A percentile compares a stretch with the other conserved stretches of the same genome.
Conservation (phyloP, 1,140 invertebrate species). For the Aphelinus atriplicis region DNA sequence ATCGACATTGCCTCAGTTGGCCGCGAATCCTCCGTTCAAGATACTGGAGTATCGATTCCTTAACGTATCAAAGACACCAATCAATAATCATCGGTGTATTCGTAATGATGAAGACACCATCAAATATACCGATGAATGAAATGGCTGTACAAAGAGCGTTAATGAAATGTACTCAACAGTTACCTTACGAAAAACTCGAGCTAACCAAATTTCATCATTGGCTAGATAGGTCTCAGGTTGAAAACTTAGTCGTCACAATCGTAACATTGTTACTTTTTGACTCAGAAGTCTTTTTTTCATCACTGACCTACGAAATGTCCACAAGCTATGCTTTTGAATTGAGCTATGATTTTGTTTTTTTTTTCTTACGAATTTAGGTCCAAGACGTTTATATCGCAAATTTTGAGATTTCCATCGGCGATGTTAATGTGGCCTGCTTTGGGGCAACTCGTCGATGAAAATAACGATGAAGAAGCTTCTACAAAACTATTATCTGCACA, state of each 20-base stretch:
- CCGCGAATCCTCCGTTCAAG: slow-evolving; percentile 52
- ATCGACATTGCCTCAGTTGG: slow-evolving; percentile 54
- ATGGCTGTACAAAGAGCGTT: neutral
- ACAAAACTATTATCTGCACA: slow-evolving; percentile 57
- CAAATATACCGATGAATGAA: too few species aligned
- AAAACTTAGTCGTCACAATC: slow-evolving; percentile 61
- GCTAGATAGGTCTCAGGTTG: slow-evolving; percentile 61
- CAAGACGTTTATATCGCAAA: slow-evolving; percentile 55
- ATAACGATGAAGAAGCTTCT: slow-evolving; percentile 49
- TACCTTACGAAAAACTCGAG: slow-evolving; percentile 52
- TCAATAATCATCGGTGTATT: too few species aligned
- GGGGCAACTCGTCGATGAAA: slow-evolving; percentile 52
- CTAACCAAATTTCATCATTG: slow-evolving; percentile 61
- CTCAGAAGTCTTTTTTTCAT: slow-evolving; percentile 50
- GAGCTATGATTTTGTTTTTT: neutral
- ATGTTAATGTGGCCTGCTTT: slow-evolving; percentile 58
- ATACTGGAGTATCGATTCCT: neutral
- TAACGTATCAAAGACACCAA: too few species aligned
- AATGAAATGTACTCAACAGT: slow-evolving; percentile 6
- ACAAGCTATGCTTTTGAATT: slow-evolving; percentile 17
- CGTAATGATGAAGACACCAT: too few species aligned
- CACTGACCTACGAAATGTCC: slow-evolving; percentile 48
- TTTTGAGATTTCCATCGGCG: slow-evolving; percentile 58
- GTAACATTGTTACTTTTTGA: slow-evolving; percentile 42
- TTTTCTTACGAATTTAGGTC: slow-evolving; percentile 49